Conservation (phyloP, 2,113 vertebrate genomes). For the Cariama cristata region DNA sequence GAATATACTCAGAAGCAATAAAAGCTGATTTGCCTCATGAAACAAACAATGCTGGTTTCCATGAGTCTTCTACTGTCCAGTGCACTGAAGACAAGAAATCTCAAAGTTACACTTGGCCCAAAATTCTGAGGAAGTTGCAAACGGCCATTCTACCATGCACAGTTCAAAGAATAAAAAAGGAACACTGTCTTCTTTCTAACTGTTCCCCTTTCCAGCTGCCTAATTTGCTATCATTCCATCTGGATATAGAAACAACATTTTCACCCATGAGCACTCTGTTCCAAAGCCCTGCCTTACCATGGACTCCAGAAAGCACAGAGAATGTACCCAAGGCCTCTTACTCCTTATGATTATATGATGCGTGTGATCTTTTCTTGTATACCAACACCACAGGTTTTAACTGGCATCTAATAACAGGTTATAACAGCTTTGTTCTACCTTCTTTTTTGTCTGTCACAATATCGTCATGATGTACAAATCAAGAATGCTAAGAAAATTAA, state of each 20-base stretch:
- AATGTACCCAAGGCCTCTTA: background rate
- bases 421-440: background rate
- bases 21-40: background rate
- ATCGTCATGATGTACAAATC: background rate
- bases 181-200: background rate
- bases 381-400: background rate
- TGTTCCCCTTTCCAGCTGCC: background rate
- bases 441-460: background rate
- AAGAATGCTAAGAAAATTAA: background rate
- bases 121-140: background rate
- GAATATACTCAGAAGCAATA: background rate
- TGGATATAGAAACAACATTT: background rate
- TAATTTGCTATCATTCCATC: background rate
- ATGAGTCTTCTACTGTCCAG: background rate
- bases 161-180: background rate
- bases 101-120: background rate
- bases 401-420: background rate
- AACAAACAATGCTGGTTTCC: background rate
- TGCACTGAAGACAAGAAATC: background rate
- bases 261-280: background rate
- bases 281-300: background rate
- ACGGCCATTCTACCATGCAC: background rate
- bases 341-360: background rate
- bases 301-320: background rate
- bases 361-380: background rate